Evolutionary conservation across 2,888 invertebrate species (phyloP), one percentile per base, ranked within the genome.

Genomic region (Hydriomena furcata): DNA sequence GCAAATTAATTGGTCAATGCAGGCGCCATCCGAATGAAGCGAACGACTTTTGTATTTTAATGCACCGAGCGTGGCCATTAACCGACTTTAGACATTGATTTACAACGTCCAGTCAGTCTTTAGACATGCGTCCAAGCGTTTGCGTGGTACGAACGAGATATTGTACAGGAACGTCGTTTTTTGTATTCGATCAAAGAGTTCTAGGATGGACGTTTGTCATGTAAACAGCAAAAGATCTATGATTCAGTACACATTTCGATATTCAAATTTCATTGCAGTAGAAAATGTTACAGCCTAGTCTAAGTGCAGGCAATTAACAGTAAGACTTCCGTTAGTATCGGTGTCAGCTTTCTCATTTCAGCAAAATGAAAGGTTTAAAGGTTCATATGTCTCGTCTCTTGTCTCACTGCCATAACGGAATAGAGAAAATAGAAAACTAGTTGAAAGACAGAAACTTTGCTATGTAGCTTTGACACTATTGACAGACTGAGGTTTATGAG

Each of bases 1-100:
- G 74, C 74, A 79, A 76, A 77, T 78, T 77, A 79, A 79, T 82
- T 76, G 74, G 64, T 72, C 68, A 67, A 70, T 67, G 70, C 67
- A 72, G 66, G 73, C 73, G 71, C 70, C 71, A 56, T 47, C 52
- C 40, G 60, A 71, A 69, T 66, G 65, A 67, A 60, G 58, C 38
- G 25, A 64, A 57, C 55, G 53, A 55, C 54, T 55, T 60, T 56
- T 44, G 59, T 64, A 64, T 68, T 68, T 57, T 57, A 60, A 67
- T 66, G 60, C 63, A 68, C 61, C 60, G 49, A 61, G 56, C 59
- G 57, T 56, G 55, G 51, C 51, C 52, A 52, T 63, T 54, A 55
- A 60, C 56, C 46, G 59, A 54, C 57, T 55, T 48, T 52, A 37
- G 53, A 54, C 51, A 42, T 60, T 60, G 62, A 73, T 75, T 74